Base-by-base conservation (phyloP, 2,113 vertebrate genomes). In the Gymnocephalus cernua region DNA sequence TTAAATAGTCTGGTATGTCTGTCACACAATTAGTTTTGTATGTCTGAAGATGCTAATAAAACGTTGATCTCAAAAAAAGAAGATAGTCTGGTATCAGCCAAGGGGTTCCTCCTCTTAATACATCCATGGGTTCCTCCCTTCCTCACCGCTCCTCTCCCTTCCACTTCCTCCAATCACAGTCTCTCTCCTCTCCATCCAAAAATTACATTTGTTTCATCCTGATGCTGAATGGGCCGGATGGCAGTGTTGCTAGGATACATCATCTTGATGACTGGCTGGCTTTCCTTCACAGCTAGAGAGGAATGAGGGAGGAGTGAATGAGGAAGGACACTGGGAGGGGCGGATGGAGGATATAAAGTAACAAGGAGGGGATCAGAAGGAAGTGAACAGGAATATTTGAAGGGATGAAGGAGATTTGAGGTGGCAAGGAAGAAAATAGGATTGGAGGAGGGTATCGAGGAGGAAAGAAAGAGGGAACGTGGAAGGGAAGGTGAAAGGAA, bases 241-340 rank as follows among this genome's bases (percentile, higher is more conserved):
- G 71, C 62, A 35, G 84, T 84, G 90, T 90, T 93, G 90, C 91
- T 91, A 90, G 86, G 89, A 90, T 75, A 90, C 91, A 78, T 69
- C 75, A 68, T 56, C 69, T 82, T 32, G 50, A 56, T 16, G 29
- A 73, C 61, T 78, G 61, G 51, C 68, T 82, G 62, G 57, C 50
- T 58, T 75, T 78, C 48, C 79, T 78, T 80, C 65, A 69, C 76
- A 73, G 64, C 78, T 25, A 10, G 53, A 77, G 65, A 77, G 50
- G 59, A 68, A 32, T 1, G 45, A 73, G 29, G 72, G 29, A 51
- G 63, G 67, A 56, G 62, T 72, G 76, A 65, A 32, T 9, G 32
- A 74, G 65, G 21, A 64, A 23, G 58, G 47, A 51, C 1, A 12
- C 10, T 45, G 29, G 62, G 62, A 77, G 47, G 21, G 70, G 44